Conservation (phyloP, 2,888 invertebrate genomes). For the Lepidochitona cinerea region DNA sequence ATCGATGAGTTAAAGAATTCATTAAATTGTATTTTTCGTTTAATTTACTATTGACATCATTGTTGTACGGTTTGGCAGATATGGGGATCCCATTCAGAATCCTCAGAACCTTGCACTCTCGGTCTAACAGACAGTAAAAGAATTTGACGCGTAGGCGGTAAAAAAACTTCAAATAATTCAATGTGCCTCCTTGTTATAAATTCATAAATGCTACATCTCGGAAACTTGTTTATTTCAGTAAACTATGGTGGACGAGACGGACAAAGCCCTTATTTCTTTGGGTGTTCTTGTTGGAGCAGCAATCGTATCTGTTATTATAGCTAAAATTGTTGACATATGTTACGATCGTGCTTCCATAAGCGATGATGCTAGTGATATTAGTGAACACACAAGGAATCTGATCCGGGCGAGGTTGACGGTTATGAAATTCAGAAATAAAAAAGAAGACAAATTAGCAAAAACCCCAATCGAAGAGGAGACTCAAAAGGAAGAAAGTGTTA, state of each 20-base stretch:
- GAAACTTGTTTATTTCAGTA: too few species aligned
- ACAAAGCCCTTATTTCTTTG: background rate
- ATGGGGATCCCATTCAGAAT: too few species aligned
- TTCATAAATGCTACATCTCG: too few species aligned
- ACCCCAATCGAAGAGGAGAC: background rate
- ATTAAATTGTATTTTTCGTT: too few species aligned
- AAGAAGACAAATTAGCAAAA: background rate
- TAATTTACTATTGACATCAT: too few species aligned
- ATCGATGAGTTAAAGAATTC: too few species aligned
- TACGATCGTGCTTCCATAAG: slow-evolving; percentile 38
- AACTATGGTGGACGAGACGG: background rate
- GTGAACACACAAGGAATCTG: slow-evolving; percentile 45
- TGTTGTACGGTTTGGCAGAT: too few species aligned
- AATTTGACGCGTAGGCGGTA: too few species aligned
- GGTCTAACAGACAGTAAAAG: too few species aligned
- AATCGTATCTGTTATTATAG: slow-evolving; percentile 45
- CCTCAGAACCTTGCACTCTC: too few species aligned
- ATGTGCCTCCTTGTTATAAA: too few species aligned
- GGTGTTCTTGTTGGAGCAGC: slow-evolving; percentile 37
- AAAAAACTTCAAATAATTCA: too few species aligned
- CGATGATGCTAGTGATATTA: slow-evolving; percentile 57
- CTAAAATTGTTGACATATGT: slow-evolving; percentile 51
- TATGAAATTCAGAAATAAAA: slow-evolving; percentile 30
- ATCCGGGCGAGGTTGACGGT: slow-evolving; percentile 37
- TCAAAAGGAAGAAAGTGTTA: slow-evolving; percentile 1